Evolutionary conservation across 2,113 vertebrate genomes (phyloP).

Genomic region (Colossoma macropomum): DNA sequence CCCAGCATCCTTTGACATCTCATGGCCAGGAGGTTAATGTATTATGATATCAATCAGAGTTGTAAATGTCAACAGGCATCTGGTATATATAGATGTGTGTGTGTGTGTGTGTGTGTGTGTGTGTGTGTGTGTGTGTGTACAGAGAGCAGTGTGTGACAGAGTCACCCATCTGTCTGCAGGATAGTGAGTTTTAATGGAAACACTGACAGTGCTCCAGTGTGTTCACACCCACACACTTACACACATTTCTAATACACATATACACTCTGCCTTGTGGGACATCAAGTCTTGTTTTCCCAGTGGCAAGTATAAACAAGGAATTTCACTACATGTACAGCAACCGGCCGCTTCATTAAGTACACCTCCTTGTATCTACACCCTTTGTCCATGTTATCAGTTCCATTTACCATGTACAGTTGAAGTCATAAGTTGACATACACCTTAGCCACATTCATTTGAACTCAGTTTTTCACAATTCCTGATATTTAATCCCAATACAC

Average conservation of each 20-base stretch:
- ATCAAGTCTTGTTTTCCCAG: background rate
- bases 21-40: constrained; percentile 17
- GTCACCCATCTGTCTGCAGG: background rate
- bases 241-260: background rate
- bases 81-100: constrained; percentile 6
- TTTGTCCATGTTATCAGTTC: background rate
- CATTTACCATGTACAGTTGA: too few relatives aligned
- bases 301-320: background rate
- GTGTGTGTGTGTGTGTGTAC: too few relatives aligned
- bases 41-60: constrained; percentile 38
- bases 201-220: background rate
- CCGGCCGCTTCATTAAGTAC: too few relatives aligned
- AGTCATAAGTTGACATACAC: too few relatives aligned
- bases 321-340: background rate
- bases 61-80: constrained; percentile 28
- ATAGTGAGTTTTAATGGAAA: background rate
- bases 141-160: background rate
- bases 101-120: background rate
- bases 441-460: too few relatives aligned
- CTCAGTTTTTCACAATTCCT: too few relatives aligned
- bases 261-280: background rate
- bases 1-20: constrained; percentile 21
- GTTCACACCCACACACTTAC: constrained; percentile 8
- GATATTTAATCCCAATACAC: too few relatives aligned
- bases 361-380: background rate